Percentiles rank a stretch among this genome's conserved stretches.
Conservation (phyloP, 1,140 invertebrate genomes). For the Scaptomyza graminum region DNA sequence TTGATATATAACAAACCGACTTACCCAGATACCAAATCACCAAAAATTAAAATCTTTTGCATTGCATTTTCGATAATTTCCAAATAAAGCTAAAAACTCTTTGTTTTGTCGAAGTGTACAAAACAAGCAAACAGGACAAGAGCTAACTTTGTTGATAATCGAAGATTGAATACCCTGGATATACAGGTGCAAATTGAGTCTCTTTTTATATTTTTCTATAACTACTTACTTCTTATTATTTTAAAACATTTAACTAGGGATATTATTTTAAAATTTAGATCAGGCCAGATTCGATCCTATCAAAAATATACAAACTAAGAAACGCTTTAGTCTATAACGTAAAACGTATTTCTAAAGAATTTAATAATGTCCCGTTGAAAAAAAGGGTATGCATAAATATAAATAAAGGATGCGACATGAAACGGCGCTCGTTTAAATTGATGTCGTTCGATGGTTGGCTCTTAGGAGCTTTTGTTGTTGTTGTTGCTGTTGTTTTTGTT, state of each 20-base stretch:
- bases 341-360: not conserved
- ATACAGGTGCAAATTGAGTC: too few species aligned
- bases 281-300: too few species aligned
- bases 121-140: not conserved
- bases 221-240: too few species aligned
- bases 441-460: constrained; percentile 48
- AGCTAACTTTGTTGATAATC: too few species aligned
- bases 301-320: not conserved
- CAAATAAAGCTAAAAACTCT: not conserved
- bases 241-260: too few species aligned
- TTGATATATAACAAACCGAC: too few species aligned
- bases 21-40: too few species aligned
- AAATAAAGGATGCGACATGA: constrained; percentile 41
- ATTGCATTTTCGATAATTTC: too few species aligned
- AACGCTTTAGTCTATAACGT: not conserved
- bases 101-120: not conserved
- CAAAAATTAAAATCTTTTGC: too few species aligned
- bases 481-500: constrained; percentile 20
- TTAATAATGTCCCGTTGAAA: not conserved
- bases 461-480: constrained; percentile 6
- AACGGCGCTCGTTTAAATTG: constrained; percentile 71
- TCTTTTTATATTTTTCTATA: too few species aligned
- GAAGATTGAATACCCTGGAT: not conserved
- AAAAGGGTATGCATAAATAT: constrained; percentile 29
- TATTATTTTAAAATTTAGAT: too few species aligned